Evolutionary conservation across 2,888 invertebrate species (phyloP).

Genomic region (Drosophila recens): DNA sequence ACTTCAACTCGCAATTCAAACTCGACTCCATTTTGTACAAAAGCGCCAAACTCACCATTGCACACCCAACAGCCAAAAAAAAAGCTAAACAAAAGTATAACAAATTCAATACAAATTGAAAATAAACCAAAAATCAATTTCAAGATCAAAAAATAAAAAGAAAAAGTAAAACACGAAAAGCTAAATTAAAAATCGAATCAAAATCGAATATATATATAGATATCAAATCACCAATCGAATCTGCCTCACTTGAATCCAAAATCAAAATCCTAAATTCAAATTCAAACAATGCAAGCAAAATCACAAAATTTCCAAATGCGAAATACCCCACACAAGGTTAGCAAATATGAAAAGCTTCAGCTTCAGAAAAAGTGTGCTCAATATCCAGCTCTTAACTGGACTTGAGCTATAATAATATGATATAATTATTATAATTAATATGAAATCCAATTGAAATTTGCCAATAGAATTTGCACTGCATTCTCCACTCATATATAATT

Average conservation of each 20-base stretch:
- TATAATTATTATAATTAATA: not conserved
- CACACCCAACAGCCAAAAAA: conserved; percentile 17
- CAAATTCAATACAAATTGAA: conserved; percentile 10
- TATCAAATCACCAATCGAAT: conserved; percentile 54
- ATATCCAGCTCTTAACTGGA: not conserved
- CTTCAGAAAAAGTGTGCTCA: not conserved
- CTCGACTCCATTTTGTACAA: conserved; percentile 49
- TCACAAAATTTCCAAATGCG: conserved; percentile 79
- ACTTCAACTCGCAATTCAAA: conserved; percentile 41
- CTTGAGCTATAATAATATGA: conserved; percentile 14
- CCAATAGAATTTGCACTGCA: conserved; percentile 73
- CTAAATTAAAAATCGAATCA: conserved; percentile 10
- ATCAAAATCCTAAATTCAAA: conserved; percentile 32
- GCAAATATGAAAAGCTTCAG: conserved; percentile 48
- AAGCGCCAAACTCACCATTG: conserved; percentile 51
- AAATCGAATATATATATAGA: conserved; percentile 12
- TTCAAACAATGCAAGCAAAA: conserved; percentile 72
- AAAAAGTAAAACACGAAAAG: no score
- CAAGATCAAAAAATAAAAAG: conserved; percentile 23
- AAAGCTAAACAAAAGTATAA: conserved; percentile 3
- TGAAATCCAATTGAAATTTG: conserved; percentile 49
- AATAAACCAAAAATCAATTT: conserved; percentile 12
- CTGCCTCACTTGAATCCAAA: conserved; percentile 48
- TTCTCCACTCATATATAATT: conserved; percentile 42
- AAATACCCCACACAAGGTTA: conserved; percentile 77